Evolutionary conservation across 2,113 vertebrate genomes (phyloP).

Genomic region (Cyanoliseus patagonus): DNA sequence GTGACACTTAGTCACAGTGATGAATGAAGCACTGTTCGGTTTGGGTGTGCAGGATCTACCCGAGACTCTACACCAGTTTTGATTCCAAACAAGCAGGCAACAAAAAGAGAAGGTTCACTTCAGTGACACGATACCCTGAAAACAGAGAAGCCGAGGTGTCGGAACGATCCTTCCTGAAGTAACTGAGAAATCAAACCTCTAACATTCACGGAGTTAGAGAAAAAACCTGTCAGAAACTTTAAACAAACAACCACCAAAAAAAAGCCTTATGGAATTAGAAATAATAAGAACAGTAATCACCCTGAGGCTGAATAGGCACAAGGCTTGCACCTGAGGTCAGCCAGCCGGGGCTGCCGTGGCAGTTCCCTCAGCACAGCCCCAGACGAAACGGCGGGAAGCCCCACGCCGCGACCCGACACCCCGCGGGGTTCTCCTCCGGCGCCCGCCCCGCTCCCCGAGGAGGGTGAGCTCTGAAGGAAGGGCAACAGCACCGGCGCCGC

Average conservation of each 20-base stretch:
- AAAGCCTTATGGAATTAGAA: not conserved
- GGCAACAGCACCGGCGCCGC: not conserved
- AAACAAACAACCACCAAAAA: not conserved
- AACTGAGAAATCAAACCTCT: not conserved
- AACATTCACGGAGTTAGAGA: fast-evolving
- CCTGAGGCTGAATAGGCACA: not conserved
- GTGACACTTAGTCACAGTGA: constrained; percentile 19
- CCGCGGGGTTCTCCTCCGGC: not conserved
- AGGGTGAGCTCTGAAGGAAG: too few relatives aligned
- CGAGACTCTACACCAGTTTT: not conserved
- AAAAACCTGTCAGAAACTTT: not conserved
- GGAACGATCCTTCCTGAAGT: not conserved
- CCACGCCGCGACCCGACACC: not conserved
- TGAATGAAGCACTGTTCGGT: not conserved
- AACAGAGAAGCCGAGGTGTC: not conserved
- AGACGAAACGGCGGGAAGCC: not conserved
- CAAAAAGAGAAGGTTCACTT: not conserved
- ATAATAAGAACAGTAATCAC: not conserved
- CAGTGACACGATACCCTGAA: not conserved
- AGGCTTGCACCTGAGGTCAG: not conserved
- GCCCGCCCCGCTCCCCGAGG: not conserved
- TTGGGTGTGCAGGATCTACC: not conserved
- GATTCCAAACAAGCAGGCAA: not conserved
- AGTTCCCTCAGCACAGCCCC: not conserved
- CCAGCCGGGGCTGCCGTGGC: not conserved